Base-by-base conservation (phyloP, 2,888 invertebrate genomes). In the Rhopalosiphum nymphaeae region DNA sequence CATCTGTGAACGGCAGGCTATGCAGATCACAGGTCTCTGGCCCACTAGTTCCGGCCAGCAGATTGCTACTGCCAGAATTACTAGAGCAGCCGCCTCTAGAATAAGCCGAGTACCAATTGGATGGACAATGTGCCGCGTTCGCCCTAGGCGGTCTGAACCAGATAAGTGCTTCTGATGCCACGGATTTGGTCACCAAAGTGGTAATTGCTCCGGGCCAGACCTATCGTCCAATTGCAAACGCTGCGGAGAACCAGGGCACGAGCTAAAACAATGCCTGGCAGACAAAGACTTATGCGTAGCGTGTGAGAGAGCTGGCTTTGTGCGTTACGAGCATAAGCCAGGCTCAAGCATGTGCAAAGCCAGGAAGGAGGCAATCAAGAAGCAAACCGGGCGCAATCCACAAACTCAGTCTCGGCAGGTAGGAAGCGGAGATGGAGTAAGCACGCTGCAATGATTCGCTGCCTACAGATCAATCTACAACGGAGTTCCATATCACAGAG, bases 121-220 rank as follows among this genome's bases (percentile, higher is more conserved):
- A 88, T 88, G 56, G 36, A 56, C 88, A 56, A 88, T 88, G 56
- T 88, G 56, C 53, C 56, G 56, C 36, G 88, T 88, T 56, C 56
- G 36, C 11, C 88, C 88, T 36, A 88, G 56, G 25, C 56, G 88
- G 0, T 10, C 36, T 21, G 88, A 88, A 88, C 56, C 56, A 0
- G 36, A 56, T 3, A 88, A 88, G 56, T 88, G 56, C 21, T 88
- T 88, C 42, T 36, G 88, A 56, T 88, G 88, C 25, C 88, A 88
- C 25, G 56, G 36, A 21, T 88, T 56, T 9, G 88, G 88, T 21
- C 53, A 88, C 42, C 53, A 10, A 3, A 88, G 88, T 36, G 9
- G 7, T 42, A 42, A 88, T 53, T 88, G 56, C 36, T 56, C 36
- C 25, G 88, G 42, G 88, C 88, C 56, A 1, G 36, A 88, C 36